These are phyloP conservation scores for Lycocorax pyrrhopterus DNA, from an alignment of 2,113 vertebrate species.

Conservation along the genomic window DNA sequence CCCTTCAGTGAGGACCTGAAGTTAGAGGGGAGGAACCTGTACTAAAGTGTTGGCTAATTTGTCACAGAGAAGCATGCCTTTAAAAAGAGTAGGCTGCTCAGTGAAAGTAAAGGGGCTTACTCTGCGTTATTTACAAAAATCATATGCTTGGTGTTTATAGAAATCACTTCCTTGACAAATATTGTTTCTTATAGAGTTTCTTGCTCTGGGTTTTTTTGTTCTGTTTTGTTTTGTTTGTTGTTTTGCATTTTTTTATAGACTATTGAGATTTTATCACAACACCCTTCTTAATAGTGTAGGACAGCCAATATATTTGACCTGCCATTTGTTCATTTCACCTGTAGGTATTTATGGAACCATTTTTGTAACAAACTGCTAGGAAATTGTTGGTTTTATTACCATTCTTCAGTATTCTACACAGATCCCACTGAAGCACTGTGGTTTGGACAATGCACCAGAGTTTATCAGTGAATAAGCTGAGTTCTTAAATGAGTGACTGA, in stretches of 20 bases:
- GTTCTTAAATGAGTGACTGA: slow-evolving; percentile 52
- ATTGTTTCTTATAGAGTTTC: background rate
- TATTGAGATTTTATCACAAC: background rate
- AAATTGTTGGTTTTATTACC: slow-evolving; percentile 33
- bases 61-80: background rate
- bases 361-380: slow-evolving; percentile 48
- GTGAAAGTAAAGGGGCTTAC: background rate
- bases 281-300: background rate
- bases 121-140: background rate
- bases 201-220: background rate
- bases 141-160: background rate
- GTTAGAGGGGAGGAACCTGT: background rate
- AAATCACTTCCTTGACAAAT: background rate
- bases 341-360: slow-evolving; percentile 25
- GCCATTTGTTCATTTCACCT: slow-evolving; percentile 2
- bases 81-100: background rate
- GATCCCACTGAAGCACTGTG: background rate
- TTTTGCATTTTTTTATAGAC: background rate
- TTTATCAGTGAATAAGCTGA: slow-evolving; percentile 35
- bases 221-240: background rate
- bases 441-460: background rate
- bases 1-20: background rate
- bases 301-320: background rate
- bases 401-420: slow-evolving; percentile 56
- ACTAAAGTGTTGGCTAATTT: background rate